Base-by-base conservation (phyloP, 2,113 vertebrate genomes). In the Peromyscus leucopus region DNA sequence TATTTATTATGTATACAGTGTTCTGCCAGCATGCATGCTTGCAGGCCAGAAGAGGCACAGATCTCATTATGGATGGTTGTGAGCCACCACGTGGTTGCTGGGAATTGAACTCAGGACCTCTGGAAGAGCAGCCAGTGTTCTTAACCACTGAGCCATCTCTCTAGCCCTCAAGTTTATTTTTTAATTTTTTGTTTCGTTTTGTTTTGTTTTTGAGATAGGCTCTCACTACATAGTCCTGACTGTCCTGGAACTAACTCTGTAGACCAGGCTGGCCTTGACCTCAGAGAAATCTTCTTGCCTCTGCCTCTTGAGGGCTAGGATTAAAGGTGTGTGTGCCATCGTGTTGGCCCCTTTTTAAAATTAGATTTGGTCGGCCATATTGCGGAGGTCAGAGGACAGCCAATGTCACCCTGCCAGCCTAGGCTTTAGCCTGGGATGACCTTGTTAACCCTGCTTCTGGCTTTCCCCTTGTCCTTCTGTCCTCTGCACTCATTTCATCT, bases 391-490 rank as follows among this genome's bases (percentile, higher is more conserved):
- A 67, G 42, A 48, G 63, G 63, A 24, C 63, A 69, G 16, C 28
- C 8, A 33, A 21, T 6, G 16, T 2, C 39, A 1, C 11, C 42
- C 17, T 8, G 2, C 4, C 2, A 21, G 16, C 42, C 85, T 36
- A 3, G 39, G 61, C 57, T 19, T 19, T 2, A 2, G 39, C 55
- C 65, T 57, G n/a, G 7, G 16, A 36, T 28, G 22, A 48, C 21
- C 51, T 88, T 15, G 48, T 61, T 11, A 79, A 33, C 17, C 42
- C 24, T 36, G n/a, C 61, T n/a, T 46, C 85, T 24, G 12, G 22
- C 76, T 36, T 31, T 67, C 72, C 21, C 46, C 13, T 3, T 31
- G 31, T 80, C 59, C 31, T 0, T 36, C 80, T 15, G 48, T 9
- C 48, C 12, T 28, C 51, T 55, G 69, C 5, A 11, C 71, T 16